A percentile compares a stretch with the other conserved stretches of the same genome.
phyloP scores from a whole-genome alignment of 2,797 vertebrate genomes.

The Malurus splendens region DNA sequence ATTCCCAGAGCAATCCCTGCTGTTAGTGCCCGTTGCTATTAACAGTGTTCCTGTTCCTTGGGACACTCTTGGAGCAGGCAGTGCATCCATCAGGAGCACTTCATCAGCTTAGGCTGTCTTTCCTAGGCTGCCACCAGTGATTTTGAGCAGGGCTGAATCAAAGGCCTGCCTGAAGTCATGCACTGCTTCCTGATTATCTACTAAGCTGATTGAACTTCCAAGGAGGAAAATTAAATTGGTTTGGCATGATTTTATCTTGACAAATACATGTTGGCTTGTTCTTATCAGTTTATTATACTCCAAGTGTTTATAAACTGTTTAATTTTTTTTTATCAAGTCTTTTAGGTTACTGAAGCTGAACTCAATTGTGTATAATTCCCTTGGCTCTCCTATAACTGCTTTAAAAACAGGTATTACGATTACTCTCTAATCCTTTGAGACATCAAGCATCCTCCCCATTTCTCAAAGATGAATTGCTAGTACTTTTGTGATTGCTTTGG shows the following conservation, averaged over 20 bases:
- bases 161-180: neutral
- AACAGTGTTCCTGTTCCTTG: neutral
- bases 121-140: neutral
- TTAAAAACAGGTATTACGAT: neutral
- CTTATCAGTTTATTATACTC: slow-evolving; percentile 8
- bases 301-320: neutral
- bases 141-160: neutral
- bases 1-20: neutral
- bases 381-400: neutral
- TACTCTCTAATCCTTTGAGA: slow-evolving; percentile 8
- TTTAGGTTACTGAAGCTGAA: neutral
- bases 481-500: slow-evolving; percentile 25
- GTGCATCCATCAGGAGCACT: neutral
- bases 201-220: neutral
- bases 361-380: neutral
- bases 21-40: neutral
- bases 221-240: neutral
- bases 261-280: neutral
- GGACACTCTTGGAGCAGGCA: neutral
- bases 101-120: neutral
- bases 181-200: neutral
- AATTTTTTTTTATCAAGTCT: neutral
- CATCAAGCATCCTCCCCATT: neutral
- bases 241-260: neutral
- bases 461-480: slow-evolving; percentile 13